phyloP scores from a whole-genome alignment of 2,113 vertebrate species.

The Chaenocephalus aceratus region DNA sequence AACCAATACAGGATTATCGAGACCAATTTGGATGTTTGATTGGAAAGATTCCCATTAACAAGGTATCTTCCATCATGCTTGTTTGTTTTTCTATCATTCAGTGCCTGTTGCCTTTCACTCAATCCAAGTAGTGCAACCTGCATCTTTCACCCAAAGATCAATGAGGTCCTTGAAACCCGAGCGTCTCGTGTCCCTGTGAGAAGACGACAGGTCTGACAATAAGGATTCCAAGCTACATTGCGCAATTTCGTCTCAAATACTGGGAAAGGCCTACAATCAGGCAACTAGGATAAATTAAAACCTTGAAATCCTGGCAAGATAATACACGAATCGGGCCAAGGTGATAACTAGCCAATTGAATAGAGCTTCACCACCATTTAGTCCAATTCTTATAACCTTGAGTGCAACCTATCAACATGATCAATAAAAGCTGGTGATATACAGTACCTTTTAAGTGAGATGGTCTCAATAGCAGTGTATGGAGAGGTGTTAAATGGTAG shows the following conservation, averaged over 20 bases:
- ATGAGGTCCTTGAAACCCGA: conserved; percentile 44
- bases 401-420: conserved; percentile 1
- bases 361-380: neutral
- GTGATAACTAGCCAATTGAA: conserved; percentile 13
- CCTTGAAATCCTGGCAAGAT: conserved; percentile 4
- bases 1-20: neutral
- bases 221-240: neutral
- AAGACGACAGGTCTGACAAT: conserved; percentile 8
- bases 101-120: neutral
- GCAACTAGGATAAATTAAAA: conserved; percentile 24
- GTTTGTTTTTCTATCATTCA: neutral
- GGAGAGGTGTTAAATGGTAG: conserved; percentile 11
- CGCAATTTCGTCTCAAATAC: conserved; percentile 1
- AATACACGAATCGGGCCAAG: neutral
- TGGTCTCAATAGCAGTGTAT: conserved; percentile 2
- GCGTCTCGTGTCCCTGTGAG: neutral
- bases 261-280: neutral
- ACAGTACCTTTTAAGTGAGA: conserved; percentile 1
- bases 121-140: conserved; percentile 21
- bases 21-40: neutral
- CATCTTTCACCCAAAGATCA: conserved; percentile 32
- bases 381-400: conserved; percentile 4
- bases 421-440: conserved; percentile 14
- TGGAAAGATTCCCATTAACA: neutral
- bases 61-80: neutral